Evolutionary conservation across 2,888 invertebrate species (phyloP).

Genomic region (Caenorhabditis sp.): DNA sequence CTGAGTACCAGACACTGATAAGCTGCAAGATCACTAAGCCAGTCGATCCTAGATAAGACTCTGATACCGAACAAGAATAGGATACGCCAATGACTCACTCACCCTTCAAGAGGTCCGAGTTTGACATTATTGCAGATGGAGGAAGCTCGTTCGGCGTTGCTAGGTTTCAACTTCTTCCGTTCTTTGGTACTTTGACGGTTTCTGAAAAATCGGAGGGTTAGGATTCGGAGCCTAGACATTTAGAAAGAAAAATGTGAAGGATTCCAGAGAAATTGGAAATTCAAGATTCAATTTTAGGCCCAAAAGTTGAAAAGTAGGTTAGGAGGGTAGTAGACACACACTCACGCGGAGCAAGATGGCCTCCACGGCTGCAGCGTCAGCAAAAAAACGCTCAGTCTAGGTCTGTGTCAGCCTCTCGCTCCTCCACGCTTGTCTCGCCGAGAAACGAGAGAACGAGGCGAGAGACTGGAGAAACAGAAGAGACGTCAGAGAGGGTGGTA

Average conservation of each 20-base stretch:
- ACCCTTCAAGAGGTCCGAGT: constrained; percentile 49
- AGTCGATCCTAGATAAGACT: constrained; percentile 1
- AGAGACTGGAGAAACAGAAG: constrained; percentile 37
- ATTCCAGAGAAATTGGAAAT: neutral
- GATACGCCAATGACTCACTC: neutral
- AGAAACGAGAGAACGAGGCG: constrained; percentile 44
- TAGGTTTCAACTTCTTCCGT: constrained; percentile 5
- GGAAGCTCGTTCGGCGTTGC: constrained; percentile 15
- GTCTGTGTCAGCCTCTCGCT: constrained; percentile 28
- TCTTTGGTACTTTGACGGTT: constrained; percentile 24
- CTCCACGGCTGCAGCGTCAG: constrained; percentile 40
- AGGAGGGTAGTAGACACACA: constrained; percentile 54
- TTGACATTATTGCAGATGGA: constrained; percentile 42
- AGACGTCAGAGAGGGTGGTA: constrained; percentile 35
- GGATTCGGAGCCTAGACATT: neutral
- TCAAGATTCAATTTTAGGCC: constrained; percentile 8
- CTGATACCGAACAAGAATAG: neutral
- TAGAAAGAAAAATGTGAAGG: neutral
- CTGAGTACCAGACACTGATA: neutral
- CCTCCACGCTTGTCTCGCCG: constrained; percentile 32
- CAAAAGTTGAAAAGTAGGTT: constrained; percentile 55
- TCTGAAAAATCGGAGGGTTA: constrained; percentile 12
- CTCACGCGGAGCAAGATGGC: constrained; percentile 49
- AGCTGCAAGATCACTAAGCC: neutral
- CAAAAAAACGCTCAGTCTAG: constrained; percentile 48